Evolutionary conservation across 2,888 invertebrate species (phyloP).

Genomic region (Nezara viridula): DNA sequence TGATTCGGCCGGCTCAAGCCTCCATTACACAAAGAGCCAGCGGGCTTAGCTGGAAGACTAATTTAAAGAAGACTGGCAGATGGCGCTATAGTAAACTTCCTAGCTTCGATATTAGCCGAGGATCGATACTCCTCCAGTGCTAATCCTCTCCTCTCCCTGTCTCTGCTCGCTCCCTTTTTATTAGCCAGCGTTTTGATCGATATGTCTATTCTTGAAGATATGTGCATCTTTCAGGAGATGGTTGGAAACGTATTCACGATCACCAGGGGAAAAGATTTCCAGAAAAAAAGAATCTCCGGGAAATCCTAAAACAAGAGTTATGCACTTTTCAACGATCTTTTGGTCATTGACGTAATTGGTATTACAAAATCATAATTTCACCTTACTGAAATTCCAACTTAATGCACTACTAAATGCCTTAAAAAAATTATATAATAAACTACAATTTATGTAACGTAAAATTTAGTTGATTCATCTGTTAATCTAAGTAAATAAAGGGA

Average conservation of each 20-base stretch:
- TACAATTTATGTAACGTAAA: too few relatives aligned
- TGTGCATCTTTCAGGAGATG: background rate
- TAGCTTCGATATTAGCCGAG: slow-evolving; percentile 32
- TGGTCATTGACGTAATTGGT: too few relatives aligned
- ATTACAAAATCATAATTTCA: too few relatives aligned
- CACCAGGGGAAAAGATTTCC: too few relatives aligned
- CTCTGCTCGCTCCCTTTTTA: background rate
- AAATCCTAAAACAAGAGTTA: too few relatives aligned
- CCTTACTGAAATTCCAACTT: too few relatives aligned
- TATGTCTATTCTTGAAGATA: background rate
- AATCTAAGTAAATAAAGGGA: too few relatives aligned
- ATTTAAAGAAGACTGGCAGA: slow-evolving; percentile 35
- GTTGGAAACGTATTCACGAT: background rate
- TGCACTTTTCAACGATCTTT: background rate
- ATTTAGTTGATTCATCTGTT: too few relatives aligned
- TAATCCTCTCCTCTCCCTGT: background rate
- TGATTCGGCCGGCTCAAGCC: slow-evolving; percentile 18
- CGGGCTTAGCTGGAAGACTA: slow-evolving; percentile 5
- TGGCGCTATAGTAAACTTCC: slow-evolving; percentile 35
- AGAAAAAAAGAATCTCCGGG: too few relatives aligned
- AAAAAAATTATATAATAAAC: too few relatives aligned
- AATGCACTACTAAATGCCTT: too few relatives aligned
- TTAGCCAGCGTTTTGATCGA: slow-evolving; percentile 1
- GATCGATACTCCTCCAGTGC: slow-evolving; percentile 15
- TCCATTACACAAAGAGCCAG: slow-evolving; percentile 20